Conservation (phyloP, 2,797 vertebrate species). For the Macroramphosus scolopax region DNA sequence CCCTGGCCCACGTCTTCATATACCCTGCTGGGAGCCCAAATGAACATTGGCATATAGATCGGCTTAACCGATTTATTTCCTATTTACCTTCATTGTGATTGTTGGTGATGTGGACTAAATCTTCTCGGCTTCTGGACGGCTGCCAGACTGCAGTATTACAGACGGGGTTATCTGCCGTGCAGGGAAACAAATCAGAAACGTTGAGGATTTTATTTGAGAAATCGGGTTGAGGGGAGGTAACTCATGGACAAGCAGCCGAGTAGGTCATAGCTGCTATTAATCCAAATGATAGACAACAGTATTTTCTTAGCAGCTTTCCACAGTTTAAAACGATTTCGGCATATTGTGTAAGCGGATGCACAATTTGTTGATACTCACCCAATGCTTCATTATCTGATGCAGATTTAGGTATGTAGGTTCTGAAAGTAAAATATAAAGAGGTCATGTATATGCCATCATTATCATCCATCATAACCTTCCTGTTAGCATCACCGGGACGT, state of each 20-base stretch:
- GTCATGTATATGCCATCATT: too few relatives aligned
- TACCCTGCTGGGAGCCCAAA: slow-evolving; percentile 21
- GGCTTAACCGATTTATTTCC: slow-evolving; percentile 59
- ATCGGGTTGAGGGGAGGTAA: slow-evolving; percentile 9
- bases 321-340: too few relatives aligned
- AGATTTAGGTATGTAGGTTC: slow-evolving; percentile 83
- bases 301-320: too few relatives aligned
- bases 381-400: slow-evolving; percentile 84
- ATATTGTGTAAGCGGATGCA: too few relatives aligned
- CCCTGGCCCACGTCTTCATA: neutral
- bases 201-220: slow-evolving; percentile 34
- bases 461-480: too few relatives aligned
- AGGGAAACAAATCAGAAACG: slow-evolving; percentile 35
- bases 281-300: too few relatives aligned
- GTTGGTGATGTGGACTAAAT: slow-evolving; percentile 79
- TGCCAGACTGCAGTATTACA: slow-evolving; percentile 73
- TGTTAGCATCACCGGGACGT: too few relatives aligned
- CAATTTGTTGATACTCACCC: too few relatives aligned
- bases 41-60: slow-evolving; percentile 30
- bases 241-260: neutral
- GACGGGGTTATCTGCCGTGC: slow-evolving; percentile 61
- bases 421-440: slow-evolving; percentile 72
- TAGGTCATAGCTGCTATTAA: neutral
- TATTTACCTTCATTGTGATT: slow-evolving; percentile 86
- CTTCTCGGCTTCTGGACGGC: slow-evolving; percentile 75